Evolutionary conservation across 2,797 vertebrate species (phyloP).

Genomic region (Linurgus olivaceus): DNA sequence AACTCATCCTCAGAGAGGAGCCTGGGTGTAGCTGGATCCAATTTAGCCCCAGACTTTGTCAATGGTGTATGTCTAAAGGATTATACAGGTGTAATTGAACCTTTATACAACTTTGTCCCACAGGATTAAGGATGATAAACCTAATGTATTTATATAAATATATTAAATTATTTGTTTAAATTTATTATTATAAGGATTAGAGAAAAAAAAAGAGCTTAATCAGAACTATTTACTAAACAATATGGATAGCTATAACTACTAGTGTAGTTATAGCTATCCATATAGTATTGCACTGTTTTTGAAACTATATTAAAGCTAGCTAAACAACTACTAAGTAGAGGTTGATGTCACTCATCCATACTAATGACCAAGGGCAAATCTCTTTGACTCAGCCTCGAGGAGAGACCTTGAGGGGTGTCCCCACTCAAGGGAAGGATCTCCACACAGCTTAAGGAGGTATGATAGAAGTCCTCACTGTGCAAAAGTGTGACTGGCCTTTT

Average conservation of each 20-base stretch:
- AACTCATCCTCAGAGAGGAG: neutral
- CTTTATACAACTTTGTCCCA: neutral
- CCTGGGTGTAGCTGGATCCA: neutral
- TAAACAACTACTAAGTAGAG: neutral
- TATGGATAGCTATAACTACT: neutral
- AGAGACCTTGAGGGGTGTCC: neutral
- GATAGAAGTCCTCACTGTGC: neutral
- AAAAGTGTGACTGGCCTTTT: neutral
- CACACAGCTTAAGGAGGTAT: neutral
- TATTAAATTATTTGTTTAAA: neutral
- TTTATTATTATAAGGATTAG: neutral
- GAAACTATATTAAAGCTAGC: neutral
- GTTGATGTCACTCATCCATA: neutral
- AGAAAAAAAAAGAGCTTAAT: neutral
- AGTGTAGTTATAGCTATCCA: no score
- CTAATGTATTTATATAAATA: neutral
- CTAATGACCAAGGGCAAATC: neutral
- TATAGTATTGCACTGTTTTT: neutral
- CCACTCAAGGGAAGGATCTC: neutral
- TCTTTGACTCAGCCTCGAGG: neutral
- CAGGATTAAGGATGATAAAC: neutral
- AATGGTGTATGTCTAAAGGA: neutral
- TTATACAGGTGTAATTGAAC: neutral
- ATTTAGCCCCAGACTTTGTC: neutral
- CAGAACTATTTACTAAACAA: neutral